These are phyloP conservation scores for Pelusios castaneus DNA, from an alignment of 2,113 vertebrate genomes.

Conservation along the genomic window DNA sequence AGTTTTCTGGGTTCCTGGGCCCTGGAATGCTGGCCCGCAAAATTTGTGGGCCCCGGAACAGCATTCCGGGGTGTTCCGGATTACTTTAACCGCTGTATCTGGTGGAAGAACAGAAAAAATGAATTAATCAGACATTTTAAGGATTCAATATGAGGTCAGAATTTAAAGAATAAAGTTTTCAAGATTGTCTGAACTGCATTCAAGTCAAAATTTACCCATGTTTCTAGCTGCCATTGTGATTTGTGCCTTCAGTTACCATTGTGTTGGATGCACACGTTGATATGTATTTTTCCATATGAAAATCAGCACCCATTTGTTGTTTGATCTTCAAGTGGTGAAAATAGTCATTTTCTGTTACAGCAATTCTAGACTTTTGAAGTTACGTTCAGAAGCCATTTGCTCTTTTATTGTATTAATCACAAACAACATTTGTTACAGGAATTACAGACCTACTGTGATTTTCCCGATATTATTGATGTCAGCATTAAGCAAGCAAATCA, in stretches of 20 bases:
- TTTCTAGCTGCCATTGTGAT: neutral
- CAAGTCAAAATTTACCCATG: neutral
- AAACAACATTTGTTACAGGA: constrained; percentile 76
- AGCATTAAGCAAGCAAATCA: constrained; percentile 94
- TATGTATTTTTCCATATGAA: neutral
- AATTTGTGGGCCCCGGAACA: too few species aligned
- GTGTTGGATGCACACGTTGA: neutral
- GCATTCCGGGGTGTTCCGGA: too few species aligned
- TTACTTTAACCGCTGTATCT: too few species aligned
- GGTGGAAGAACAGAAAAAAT: neutral
- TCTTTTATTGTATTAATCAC: neutral
- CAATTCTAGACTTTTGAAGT: neutral
- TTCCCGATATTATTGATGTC: constrained; percentile 95
- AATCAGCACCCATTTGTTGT: neutral
- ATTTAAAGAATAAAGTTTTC: neutral
- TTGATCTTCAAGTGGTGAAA: neutral
- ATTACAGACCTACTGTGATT: constrained; percentile 94
- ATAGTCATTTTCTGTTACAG: neutral
- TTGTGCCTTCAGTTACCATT: neutral
- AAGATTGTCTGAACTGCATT: neutral
- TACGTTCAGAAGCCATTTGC: neutral
- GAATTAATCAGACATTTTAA: neutral
- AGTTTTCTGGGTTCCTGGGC: too few species aligned
- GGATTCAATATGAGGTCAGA: neutral
- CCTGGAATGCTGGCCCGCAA: too few species aligned